Conservation (phyloP, 2,113 vertebrate species). For the Corythaeola cristata region DNA sequence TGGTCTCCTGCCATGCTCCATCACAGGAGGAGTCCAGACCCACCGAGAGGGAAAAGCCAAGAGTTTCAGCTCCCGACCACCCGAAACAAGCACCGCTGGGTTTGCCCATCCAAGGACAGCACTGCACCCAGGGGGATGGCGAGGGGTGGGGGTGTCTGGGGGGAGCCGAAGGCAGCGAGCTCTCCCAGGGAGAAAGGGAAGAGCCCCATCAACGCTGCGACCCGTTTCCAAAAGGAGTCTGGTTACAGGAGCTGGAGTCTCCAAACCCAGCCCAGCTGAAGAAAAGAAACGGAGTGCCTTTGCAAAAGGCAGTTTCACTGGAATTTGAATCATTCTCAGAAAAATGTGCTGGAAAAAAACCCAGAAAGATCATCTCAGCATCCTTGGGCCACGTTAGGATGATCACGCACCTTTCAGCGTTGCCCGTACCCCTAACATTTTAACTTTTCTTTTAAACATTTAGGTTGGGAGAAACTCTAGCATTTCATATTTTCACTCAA, state of each 20-base stretch:
- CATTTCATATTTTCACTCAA: background rate
- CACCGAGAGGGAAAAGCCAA: background rate
- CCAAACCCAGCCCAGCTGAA: background rate
- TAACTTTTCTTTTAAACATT: background rate
- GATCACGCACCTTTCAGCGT: background rate
- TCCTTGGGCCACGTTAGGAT: fast-evolving
- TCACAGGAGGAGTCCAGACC: background rate
- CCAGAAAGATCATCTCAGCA: background rate
- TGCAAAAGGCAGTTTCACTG: background rate
- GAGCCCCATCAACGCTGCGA: fast-evolving
- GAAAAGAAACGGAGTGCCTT: background rate
- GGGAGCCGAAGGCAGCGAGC: background rate
- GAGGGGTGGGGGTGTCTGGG: background rate
- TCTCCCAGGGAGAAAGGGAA: background rate
- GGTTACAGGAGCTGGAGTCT: background rate
- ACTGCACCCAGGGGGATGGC: fast-evolving
- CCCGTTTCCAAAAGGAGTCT: background rate
- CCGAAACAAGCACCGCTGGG: background rate
- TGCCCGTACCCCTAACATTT: background rate
- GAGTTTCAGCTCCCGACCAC: background rate
- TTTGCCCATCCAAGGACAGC: background rate
- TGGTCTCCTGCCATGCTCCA: background rate
- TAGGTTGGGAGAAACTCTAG: background rate
- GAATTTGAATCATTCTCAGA: fast-evolving
- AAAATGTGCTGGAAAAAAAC: background rate